Base-by-base conservation (phyloP, 2,113 vertebrate genomes). In the Corvus hawaiiensis region DNA sequence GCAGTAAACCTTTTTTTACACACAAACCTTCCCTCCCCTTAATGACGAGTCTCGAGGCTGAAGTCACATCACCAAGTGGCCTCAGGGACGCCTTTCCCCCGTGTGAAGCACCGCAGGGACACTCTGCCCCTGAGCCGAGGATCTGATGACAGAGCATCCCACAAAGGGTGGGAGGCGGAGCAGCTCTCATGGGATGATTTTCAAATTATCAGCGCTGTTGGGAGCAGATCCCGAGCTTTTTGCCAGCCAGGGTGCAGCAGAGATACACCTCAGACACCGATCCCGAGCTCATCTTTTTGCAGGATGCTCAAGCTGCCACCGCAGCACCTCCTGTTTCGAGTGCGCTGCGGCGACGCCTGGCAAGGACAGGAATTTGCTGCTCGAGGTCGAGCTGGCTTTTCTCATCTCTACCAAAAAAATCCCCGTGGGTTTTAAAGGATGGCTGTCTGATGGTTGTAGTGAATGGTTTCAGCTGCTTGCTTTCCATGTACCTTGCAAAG, bases 141-240 rank as follows among this genome's bases (percentile, higher is more conserved):
- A 46, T 41, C 10, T n/a, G 39, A 8, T 0, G 1, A 19, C 15
- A 44, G 20, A 58, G 19, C 20, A n/a, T n/a, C n/a, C n/a, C n/a
- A 35, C 10, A 24, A 33, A 30, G 26, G 43, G 32, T 22, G 24
- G 24, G 27, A 69, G 0, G 3, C 1, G 11, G 28, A 26, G 18
- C 1, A 0, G 37, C 54, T 68, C 24, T 26, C 8, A 1, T 7
- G 8, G 27, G 21, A 20, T 26, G 32, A 10, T 39, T 44, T 28
- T 28, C 0, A 2, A 43, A 58, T 39, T 37, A 56, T 10, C 6
- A 7, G 15, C 0, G 0, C 6, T 7, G 6, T 0, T 67, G 51
- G 56, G 56, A 82, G 26, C 9, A 37, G 35, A 69, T 16, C 17
- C 46, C 28, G 35, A 55, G 15, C 49, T 44, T 30, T 71, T 21